phyloP scores from a whole-genome alignment of 2,797 vertebrate genomes.

The Diglossa cyanea region DNA sequence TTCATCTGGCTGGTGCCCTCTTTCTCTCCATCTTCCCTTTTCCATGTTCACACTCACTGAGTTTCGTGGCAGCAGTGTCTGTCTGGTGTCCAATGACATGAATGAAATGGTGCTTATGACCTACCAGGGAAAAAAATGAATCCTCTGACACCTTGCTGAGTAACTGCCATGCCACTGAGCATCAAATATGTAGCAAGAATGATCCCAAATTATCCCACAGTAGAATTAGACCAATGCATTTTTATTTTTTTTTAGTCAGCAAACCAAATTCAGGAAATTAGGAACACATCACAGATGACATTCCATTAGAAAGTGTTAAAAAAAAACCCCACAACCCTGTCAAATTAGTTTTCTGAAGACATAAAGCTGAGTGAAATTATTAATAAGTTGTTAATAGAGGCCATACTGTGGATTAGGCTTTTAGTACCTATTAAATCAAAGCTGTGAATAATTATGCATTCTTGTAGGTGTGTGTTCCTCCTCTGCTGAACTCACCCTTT shows the following conservation, averaged over 20 bases:
- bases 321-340: background rate
- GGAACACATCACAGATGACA: background rate
- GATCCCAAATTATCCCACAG: background rate
- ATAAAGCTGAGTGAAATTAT: background rate
- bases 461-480: background rate
- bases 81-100: background rate
- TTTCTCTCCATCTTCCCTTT: background rate
- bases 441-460: background rate
- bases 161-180: background rate
- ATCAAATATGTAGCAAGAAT: accelerated
- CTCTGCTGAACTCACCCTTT: background rate
- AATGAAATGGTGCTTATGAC: background rate
- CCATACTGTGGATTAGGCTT: background rate
- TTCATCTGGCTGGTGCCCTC: background rate
- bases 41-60: background rate
- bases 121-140: background rate
- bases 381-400: constrained; percentile 43
- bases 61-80: background rate
- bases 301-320: constrained; percentile 17
- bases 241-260: background rate
- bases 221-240: background rate
- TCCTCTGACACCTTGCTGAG: background rate
- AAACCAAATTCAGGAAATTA: background rate
- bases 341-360: constrained; percentile 36
- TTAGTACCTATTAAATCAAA: constrained; percentile 43